A percentile compares a stretch with the other conserved stretches of the same genome.
These are phyloP conservation scores for Bothrops jararaca DNA, from an alignment of 2,113 vertebrate genomes.

Conservation along the genomic window DNA sequence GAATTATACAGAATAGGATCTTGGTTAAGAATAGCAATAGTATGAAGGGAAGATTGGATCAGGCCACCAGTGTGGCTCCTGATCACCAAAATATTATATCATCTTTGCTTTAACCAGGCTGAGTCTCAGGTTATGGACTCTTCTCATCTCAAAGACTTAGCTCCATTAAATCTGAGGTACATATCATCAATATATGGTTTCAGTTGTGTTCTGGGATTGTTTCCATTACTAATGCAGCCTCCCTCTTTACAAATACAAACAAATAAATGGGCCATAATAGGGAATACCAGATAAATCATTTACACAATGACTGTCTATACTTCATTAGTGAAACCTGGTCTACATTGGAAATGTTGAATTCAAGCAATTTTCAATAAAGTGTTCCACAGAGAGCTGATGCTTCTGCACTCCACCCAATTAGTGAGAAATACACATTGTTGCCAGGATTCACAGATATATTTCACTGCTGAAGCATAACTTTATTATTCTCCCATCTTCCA, in stretches of 20 bases:
- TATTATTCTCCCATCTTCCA: slow-evolving; percentile 35
- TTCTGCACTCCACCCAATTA: slow-evolving; percentile 28
- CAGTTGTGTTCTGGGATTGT: background rate
- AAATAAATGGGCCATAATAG: background rate
- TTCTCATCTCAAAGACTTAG: background rate
- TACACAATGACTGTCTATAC: background rate
- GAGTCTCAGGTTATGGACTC: background rate
- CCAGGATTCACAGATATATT: slow-evolving; percentile 26
- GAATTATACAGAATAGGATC: background rate
- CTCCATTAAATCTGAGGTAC: background rate
- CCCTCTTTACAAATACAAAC: background rate
- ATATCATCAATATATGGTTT: background rate
- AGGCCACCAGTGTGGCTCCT: background rate
- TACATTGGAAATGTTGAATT: background rate
- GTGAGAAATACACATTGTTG: slow-evolving; percentile 1
- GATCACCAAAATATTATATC: background rate
- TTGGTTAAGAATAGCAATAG: background rate
- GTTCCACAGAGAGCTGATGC: background rate
- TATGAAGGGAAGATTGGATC: background rate
- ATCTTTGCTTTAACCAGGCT: background rate
- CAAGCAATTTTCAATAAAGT: background rate
- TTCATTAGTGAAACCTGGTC: background rate
- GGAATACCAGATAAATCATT: background rate
- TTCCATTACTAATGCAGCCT: background rate
- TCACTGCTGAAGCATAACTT: slow-evolving; percentile 6